Conservation (phyloP, 2,797 vertebrate species). For the Ammospiza maritima region DNA sequence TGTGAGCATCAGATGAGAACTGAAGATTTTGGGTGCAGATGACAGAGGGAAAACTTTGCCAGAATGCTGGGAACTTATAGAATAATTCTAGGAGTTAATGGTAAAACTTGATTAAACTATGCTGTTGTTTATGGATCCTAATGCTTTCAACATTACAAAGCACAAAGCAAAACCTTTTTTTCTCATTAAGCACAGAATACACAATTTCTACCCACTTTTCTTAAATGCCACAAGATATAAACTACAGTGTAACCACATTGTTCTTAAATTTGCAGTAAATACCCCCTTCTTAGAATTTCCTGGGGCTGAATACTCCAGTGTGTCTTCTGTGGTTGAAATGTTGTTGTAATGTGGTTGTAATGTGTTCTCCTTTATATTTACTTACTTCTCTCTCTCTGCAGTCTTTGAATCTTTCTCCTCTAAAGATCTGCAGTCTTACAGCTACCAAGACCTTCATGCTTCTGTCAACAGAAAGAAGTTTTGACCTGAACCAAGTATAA, state of each 20-base stretch:
- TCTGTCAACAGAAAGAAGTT: not conserved
- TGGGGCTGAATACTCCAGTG: not conserved
- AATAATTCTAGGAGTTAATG: constrained; percentile 17
- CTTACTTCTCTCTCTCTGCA: not conserved
- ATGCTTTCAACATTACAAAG: constrained; percentile 44
- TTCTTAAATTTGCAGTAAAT: constrained; percentile 34
- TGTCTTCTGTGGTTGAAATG: constrained; percentile 5
- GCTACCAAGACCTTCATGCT: not conserved
- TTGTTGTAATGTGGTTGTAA: too few species aligned
- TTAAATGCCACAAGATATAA: not conserved
- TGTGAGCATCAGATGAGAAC: not conserved
- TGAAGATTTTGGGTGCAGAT: not conserved
- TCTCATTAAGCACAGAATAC: not conserved
- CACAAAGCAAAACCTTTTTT: not conserved
- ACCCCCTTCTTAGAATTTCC: not conserved
- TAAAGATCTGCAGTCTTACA: not conserved
- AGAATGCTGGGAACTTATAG: not conserved
- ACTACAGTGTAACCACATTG: not conserved
- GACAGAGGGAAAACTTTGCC: not conserved
- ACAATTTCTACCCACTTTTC: constrained; percentile 9
- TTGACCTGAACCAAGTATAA: not conserved
- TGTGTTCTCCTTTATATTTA: not conserved
- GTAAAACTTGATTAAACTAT: constrained; percentile 57
- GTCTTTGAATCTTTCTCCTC: not conserved
- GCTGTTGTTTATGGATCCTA: not conserved